phyloP scores from a whole-genome alignment of 2,888 invertebrate species.

The Drosophila kambysellisi region DNA sequence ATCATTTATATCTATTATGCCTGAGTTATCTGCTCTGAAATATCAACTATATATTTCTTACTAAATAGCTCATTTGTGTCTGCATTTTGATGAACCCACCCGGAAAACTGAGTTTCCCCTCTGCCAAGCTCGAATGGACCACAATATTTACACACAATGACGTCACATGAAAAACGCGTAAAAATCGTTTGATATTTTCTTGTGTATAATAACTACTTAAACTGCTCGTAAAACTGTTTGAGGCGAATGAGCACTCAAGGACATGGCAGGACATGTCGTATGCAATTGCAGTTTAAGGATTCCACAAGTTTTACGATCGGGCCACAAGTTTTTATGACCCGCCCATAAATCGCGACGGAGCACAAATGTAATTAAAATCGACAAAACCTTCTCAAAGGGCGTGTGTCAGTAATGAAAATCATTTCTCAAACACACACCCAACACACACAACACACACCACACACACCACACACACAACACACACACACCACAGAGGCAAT shows the following conservation, averaged over 20 bases:
- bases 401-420: conserved; percentile 35
- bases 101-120: conserved; percentile 10
- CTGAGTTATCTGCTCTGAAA: not conserved
- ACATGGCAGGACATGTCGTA: not conserved
- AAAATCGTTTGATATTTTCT: conserved; percentile 24
- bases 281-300: conserved; percentile 26
- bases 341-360: conserved; percentile 39
- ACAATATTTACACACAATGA: conserved; percentile 48
- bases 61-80: not conserved
- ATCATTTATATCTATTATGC: not conserved
- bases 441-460: not conserved
- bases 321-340: conserved; percentile 39
- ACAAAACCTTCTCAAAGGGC: conserved; percentile 18
- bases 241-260: conserved; percentile 12
- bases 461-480: conserved; percentile 1
- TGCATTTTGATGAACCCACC: not conserved
- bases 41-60: not conserved
- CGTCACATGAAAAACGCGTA: conserved; percentile 33
- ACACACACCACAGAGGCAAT: not conserved
- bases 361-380: conserved; percentile 42
- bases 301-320: conserved; percentile 35
- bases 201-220: conserved; percentile 16
- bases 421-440: conserved; percentile 2
- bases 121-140: not conserved
- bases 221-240: conserved; percentile 42